phyloP scores from a whole-genome alignment of 2,797 vertebrate species.

The Pangasius djambal region DNA sequence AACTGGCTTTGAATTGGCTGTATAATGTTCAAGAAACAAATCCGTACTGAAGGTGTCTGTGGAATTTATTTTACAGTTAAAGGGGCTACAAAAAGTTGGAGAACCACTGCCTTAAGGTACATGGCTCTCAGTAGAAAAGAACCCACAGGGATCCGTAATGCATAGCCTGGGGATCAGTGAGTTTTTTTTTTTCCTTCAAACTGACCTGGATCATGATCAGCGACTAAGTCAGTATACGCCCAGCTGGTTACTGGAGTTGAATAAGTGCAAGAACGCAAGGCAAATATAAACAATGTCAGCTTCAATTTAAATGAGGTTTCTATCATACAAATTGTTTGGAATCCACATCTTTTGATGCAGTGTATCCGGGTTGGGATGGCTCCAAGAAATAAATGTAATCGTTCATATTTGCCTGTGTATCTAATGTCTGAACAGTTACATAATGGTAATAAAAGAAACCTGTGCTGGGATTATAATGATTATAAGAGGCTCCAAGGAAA shows the following conservation, averaged over 20 bases:
- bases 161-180: neutral
- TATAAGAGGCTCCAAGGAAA: neutral
- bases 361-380: neutral
- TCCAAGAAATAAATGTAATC: conserved; percentile 18
- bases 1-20: no score
- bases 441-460: neutral
- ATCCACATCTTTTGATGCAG: neutral
- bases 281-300: neutral
- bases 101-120: neutral
- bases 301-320: neutral
- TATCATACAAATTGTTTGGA: neutral
- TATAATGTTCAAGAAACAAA: neutral
- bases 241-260: neutral
- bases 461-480: neutral
- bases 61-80: neutral
- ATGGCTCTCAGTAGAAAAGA: neutral
- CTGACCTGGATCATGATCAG: neutral
- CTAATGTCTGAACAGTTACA: neutral
- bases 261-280: neutral
- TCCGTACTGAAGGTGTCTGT: neutral
- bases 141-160: neutral
- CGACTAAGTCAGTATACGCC: neutral
- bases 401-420: neutral
- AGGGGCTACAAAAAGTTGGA: neutral
- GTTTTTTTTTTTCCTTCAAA: no score